Base-by-base conservation (phyloP, 2,888 invertebrate species). In the Glomeris marginata region DNA sequence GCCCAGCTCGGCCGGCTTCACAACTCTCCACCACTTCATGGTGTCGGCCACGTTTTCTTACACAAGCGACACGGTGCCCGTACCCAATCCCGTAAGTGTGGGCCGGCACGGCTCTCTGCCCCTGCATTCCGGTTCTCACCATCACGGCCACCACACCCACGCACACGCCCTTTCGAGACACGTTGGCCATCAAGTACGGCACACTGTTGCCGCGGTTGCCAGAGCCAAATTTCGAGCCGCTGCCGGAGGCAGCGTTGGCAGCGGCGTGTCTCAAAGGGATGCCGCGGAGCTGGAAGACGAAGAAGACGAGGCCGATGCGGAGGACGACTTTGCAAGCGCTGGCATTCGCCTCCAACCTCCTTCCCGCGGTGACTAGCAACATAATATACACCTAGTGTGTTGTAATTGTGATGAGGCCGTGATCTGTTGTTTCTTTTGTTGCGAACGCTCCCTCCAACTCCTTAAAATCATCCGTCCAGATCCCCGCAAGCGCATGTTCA, bases 41-140 rank as follows among this genome's bases (percentile, higher is more conserved):
- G 46, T 50, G 50, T 46, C 50, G 4, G 50, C 50, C 41, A 50
- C 50, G 18, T 50, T 46, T 22, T 50, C 50, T 5, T 50, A 50
- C 36, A 50, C 50, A 2, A 50, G 50, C 36, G 50, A 46, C 28
- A 15, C 36, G 37, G 41, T 21, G n/a, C 13, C 38, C 35, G 40
- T 41, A 22, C 50, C 41, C 38, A 41, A 41, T 33, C 49, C 49
- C 16, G 46, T 46, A 33, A 38, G 46, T n/a, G 28, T 28, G 28
- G 28, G 28, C 28, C 28, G 28, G 28, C 46, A 50, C 46, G 46
- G 37, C 41, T 45, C 46, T 33, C 28, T 50, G 21, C 45, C 50
- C 40, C 50, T 37, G 20, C 50, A 50, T 45, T 45, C 28, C 28
- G 28, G 28, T 8, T 3, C 28, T 28, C 28, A 28, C 28, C 28